phyloP scores from a whole-genome alignment of 1,140 invertebrate genomes.

The Drusus annulatus region DNA sequence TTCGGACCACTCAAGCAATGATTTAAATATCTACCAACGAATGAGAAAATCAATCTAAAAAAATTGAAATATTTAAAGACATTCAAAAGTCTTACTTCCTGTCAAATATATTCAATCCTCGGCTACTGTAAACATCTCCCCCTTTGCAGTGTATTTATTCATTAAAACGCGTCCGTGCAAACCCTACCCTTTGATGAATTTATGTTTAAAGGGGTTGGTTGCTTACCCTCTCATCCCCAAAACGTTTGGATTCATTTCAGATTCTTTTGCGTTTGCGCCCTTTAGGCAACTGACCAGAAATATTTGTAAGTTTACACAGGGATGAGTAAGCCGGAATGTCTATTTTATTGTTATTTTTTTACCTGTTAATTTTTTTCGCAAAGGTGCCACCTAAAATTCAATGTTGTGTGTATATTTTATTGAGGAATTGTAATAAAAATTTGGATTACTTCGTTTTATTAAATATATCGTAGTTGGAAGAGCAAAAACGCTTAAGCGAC shows the following conservation, averaged over 20 bases:
- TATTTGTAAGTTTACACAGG: conserved; percentile 54
- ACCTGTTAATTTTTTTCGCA: conserved; percentile 49
- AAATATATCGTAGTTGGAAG: too few species aligned
- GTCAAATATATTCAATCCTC: conserved; percentile 19
- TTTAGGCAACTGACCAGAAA: neutral
- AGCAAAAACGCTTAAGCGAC: too few species aligned
- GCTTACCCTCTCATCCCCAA: neutral
- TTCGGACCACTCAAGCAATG: too few species aligned
- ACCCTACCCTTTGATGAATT: conserved; percentile 34
- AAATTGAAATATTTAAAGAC: too few species aligned
- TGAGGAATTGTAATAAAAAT: conserved; percentile 9
- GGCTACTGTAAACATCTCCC: conserved; percentile 10
- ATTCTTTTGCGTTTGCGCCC: neutral
- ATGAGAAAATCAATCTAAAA: too few species aligned
- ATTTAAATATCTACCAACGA: too few species aligned
- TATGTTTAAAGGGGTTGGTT: conserved; percentile 40
- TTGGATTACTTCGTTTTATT: neutral
- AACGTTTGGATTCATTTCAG: neutral
- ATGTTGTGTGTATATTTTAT: conserved; percentile 31
- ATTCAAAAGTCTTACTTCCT: conserved; percentile 6
- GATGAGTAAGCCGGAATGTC: conserved; percentile 54
- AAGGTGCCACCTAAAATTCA: conserved; percentile 37
- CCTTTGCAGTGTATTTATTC: conserved; percentile 28
- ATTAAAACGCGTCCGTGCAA: conserved; percentile 42
- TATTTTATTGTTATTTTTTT: conserved; percentile 56